Conservation (phyloP, 1,140 invertebrate genomes). For the Chironomus tepperi region DNA sequence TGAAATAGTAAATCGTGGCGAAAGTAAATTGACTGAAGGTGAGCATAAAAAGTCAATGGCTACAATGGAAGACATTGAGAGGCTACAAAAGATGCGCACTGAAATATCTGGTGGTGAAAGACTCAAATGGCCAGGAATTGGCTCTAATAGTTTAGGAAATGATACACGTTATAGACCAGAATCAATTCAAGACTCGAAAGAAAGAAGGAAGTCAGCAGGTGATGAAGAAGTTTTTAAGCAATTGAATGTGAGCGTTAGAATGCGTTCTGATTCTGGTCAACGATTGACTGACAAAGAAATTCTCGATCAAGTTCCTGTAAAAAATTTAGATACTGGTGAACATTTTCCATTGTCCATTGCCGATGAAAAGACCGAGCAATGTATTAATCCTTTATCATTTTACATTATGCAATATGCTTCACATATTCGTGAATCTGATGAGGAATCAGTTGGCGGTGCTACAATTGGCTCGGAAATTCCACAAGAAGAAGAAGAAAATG, state of each 20-base stretch:
- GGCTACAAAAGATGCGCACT: conserved; percentile 46
- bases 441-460: conserved; percentile 72
- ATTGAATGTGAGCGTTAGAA: conserved; percentile 67
- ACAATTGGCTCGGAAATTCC: conserved; percentile 52
- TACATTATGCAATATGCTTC: conserved; percentile 80
- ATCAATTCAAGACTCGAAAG: conserved; percentile 36
- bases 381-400: conserved; percentile 68
- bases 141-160: conserved; percentile 39
- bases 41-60: background rate
- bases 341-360: conserved; percentile 40
- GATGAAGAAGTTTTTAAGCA: conserved; percentile 61
- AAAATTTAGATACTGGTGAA: conserved; percentile 82
- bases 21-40: conserved; percentile 49
- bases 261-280: conserved; percentile 75
- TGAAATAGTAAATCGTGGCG: conserved; percentile 57
- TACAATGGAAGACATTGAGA: conserved; percentile 39
- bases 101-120: conserved; percentile 26
- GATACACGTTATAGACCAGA: conserved; percentile 32
- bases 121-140: conserved; percentile 36
- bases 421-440: conserved; percentile 58
- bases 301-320: conserved; percentile 81
- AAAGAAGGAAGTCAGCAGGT: conserved; percentile 60
- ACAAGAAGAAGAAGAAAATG: conserved; percentile 41
- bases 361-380: conserved; percentile 39
- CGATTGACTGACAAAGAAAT: conserved; percentile 82